Conservation (phyloP, 2,797 vertebrate species). For the Synaphobranchus kaupii region DNA sequence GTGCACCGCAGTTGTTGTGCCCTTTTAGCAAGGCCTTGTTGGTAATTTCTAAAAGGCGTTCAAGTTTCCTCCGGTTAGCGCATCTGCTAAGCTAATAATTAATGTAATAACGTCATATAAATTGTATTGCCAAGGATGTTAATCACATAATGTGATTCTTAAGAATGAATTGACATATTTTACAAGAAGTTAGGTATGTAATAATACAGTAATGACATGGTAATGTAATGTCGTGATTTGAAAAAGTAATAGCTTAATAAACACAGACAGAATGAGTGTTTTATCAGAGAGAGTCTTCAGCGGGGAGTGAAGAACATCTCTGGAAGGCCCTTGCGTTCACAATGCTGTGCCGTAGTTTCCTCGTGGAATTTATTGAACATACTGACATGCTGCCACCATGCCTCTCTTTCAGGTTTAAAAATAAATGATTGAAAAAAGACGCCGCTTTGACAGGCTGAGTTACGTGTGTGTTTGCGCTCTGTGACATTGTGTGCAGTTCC, state of each 20-base stretch:
- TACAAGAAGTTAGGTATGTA: conserved; percentile 59
- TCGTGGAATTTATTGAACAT: background rate
- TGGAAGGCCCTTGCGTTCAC: background rate
- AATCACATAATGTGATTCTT: conserved; percentile 56
- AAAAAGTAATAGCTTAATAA: conserved; percentile 43
- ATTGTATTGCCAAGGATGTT: background rate
- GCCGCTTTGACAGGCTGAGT: background rate
- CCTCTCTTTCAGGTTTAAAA: no score
- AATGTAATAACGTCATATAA: conserved; percentile 40
- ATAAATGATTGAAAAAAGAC: background rate
- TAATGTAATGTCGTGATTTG: conserved; percentile 41
- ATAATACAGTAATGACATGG: conserved; percentile 42
- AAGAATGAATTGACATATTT: conserved; percentile 61
- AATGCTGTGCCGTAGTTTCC: background rate
- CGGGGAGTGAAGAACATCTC: background rate
- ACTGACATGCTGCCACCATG: background rate
- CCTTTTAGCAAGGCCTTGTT: background rate
- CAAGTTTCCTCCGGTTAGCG: conserved; percentile 11
- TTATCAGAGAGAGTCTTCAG: conserved; percentile 10
- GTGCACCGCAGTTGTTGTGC: background rate
- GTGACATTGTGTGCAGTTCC: no score
- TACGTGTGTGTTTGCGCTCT: background rate
- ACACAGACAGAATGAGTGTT: conserved; percentile 25
- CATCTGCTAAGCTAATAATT: conserved; percentile 46
- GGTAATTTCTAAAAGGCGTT: background rate